phyloP scores from a whole-genome alignment of 2,797 vertebrate species.

The Phrynocephalus forsythii region DNA sequence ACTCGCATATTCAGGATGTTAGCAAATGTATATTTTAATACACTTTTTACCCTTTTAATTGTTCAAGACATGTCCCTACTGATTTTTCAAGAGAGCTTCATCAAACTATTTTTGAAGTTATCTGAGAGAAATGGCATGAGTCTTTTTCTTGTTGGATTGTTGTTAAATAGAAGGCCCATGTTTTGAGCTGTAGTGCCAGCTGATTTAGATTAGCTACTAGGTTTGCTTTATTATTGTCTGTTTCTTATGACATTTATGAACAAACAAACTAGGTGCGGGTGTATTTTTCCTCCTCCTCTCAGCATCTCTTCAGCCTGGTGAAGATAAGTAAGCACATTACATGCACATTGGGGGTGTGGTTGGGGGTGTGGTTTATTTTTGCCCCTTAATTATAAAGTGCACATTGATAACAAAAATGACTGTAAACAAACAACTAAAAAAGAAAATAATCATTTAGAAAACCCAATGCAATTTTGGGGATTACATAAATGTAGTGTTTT shows the following conservation, averaged over 20 bases:
- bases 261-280: background rate
- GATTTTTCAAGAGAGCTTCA: background rate
- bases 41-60: background rate
- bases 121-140: background rate
- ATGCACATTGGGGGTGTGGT: background rate
- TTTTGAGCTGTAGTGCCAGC: background rate
- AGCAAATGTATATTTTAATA: background rate
- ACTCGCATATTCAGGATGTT: background rate
- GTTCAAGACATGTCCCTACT: background rate
- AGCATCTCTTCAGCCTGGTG: background rate
- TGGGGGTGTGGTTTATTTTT: no score
- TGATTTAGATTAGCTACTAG: background rate
- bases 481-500: no score
- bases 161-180: background rate
- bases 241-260: background rate
- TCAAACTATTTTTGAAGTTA: background rate
- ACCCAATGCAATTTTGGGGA: no score
- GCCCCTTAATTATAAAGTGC: no score
- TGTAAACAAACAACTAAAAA: no score
- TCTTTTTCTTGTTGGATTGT: background rate
- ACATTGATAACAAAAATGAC: no score
- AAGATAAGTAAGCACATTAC: conserved; percentile 8
- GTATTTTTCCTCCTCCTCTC: background rate
- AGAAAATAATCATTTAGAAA: no score
- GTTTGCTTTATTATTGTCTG: background rate